These are phyloP conservation scores for Ceyx melanurus DNA, from an alignment of 2,113 vertebrate species.

Conservation along the genomic window DNA sequence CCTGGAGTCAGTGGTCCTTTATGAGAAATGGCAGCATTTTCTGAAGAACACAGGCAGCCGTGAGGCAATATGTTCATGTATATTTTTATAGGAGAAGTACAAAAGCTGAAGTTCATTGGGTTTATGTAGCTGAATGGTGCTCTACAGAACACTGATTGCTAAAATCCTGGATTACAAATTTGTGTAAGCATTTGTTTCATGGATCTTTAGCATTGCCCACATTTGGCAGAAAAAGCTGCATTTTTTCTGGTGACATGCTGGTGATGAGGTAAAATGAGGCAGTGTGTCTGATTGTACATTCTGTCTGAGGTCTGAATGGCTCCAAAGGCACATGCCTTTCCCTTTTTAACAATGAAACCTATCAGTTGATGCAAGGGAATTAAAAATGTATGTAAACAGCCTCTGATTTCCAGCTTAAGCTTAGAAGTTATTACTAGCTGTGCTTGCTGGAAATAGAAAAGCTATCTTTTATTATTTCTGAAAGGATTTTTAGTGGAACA, in stretches of 20 bases:
- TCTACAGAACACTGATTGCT: neutral
- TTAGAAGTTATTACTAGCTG: neutral
- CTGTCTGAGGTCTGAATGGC: slow-evolving; percentile 36
- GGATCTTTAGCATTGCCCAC: slow-evolving; percentile 34
- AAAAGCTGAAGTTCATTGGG: slow-evolving; percentile 35
- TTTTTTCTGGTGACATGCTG: slow-evolving; percentile 54
- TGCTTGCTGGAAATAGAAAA: neutral
- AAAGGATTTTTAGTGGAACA: neutral
- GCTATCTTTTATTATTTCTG: neutral
- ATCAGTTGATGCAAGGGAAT: neutral
- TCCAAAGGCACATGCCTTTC: slow-evolving; percentile 39
- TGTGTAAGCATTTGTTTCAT: slow-evolving; percentile 62
- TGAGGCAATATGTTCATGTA: slow-evolving; percentile 7
- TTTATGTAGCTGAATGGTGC: slow-evolving; percentile 20
- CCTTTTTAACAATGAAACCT: neutral
- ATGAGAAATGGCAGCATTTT: neutral
- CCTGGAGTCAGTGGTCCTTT: neutral
- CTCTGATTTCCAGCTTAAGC: neutral
- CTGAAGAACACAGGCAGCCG: neutral
- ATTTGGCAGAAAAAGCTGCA: slow-evolving; percentile 43
- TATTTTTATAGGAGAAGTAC: slow-evolving; percentile 33
- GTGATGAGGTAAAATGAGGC: slow-evolving; percentile 34
- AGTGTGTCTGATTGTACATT: slow-evolving; percentile 42
- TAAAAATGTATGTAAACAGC: neutral
- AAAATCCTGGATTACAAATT: slow-evolving; percentile 56